Percentiles rank a stretch among this genome's conserved stretches.
These are phyloP conservation scores for Muscicapa comitata DNA, from an alignment of 2,797 vertebrate genomes.

Conservation along the genomic window DNA sequence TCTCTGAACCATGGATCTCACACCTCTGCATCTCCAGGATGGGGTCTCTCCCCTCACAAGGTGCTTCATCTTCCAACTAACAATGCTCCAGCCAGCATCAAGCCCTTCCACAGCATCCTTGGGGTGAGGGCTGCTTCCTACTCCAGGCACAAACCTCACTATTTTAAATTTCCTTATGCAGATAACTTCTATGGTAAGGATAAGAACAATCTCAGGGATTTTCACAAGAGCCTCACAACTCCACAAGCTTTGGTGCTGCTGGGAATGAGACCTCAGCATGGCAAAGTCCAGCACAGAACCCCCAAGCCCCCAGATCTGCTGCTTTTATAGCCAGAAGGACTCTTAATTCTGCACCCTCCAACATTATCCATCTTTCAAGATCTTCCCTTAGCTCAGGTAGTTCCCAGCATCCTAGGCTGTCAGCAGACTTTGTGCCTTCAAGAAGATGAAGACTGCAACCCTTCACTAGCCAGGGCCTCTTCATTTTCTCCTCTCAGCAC, in stretches of 20 bases:
- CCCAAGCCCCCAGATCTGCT: neutral
- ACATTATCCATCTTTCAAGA: neutral
- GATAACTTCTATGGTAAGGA: neutral
- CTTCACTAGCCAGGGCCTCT: neutral
- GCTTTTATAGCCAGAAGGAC: neutral
- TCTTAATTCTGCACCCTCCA: neutral
- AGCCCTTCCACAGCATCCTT: neutral
- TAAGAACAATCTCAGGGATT: neutral
- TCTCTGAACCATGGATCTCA: neutral
- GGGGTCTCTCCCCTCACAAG: neutral
- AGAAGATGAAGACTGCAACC: neutral
- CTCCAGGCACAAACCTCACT: neutral
- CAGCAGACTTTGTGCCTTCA: neutral
- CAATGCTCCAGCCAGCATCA: neutral
- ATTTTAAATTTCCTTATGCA: neutral
- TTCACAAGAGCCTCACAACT: neutral
- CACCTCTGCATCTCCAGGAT: rapidly evolving
- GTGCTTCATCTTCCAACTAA: neutral
- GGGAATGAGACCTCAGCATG: rapidly evolving
- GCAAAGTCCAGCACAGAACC: neutral
- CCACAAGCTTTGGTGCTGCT: neutral
- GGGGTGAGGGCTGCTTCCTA: neutral
- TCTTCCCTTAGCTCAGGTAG: neutral
- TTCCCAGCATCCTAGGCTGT: neutral
- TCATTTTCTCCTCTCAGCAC: neutral